Base-by-base conservation (phyloP, 1,140 invertebrate species). In the Brevipalpus yothersi region DNA sequence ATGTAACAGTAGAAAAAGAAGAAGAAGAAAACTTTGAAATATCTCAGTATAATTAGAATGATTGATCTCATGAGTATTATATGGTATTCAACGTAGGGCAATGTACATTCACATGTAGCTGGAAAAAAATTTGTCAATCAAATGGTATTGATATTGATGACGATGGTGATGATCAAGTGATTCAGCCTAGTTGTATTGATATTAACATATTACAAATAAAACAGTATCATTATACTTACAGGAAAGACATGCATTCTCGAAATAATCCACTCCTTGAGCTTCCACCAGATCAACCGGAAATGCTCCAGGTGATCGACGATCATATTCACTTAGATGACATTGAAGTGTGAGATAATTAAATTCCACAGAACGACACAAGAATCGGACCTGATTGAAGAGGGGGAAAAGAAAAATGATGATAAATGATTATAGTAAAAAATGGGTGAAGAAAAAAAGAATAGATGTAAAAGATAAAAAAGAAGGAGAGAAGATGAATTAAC, bases 331-430 rank as follows among this genome's bases (percentile, higher is more conserved):
- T 15, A 92, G 75, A 60, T 87, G 82, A 67, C 89, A 92, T 65
- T 90, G 82, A 63, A 91, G 78, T 40, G 84, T 89, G 41, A 85
- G 82, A 72, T 92, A 92, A 69, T 92, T 89, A 71, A 91, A 93
- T 71, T 92, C 87, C 12, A 85, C 83, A 3, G 87, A 91, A 7
- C 88, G 79, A 67, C 89, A 92, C 12, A 82, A 81, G 71, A 92
- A 93, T 31, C 86, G 82, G 69, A 84, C 81, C 77, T 93, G 87
- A 68, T 89, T 89, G 13, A 92, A 31, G 2, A 3, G 31, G 5
- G 5, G 31, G 5, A 31, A 31, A 31, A 31, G 5, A 31, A 31
- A 5, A 2, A 31, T 31, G 2, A 31, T 31, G 5, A 31, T 31
- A 5, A 31, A 31, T 31, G 31, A 31, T 31, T 39, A 39, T 39